A percentile compares a stretch with the other conserved stretches of the same genome.
Conservation (phyloP, 2,888 invertebrate species). For the Philopedon plagiatum region DNA sequence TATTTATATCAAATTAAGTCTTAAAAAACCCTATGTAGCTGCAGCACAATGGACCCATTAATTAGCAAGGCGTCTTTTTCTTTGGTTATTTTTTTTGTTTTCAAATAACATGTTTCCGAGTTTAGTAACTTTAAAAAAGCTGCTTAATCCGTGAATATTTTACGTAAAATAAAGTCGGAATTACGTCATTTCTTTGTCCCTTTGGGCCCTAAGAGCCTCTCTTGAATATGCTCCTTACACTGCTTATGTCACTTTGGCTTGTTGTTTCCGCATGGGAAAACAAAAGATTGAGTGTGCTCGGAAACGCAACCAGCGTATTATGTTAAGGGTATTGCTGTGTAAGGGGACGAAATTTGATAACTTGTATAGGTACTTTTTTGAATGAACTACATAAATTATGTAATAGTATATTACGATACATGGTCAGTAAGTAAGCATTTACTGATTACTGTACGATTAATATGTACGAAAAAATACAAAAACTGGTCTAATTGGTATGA, state of each 20-base stretch:
- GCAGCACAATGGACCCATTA: no score
- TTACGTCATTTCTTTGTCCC: background rate
- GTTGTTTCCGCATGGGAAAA: background rate
- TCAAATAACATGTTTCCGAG: no score
- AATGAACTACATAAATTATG: background rate
- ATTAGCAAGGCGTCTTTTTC: background rate
- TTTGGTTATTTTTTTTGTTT: no score
- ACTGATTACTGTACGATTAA: no score
- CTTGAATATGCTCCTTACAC: constrained; percentile 1
- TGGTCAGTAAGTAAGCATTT: no score
- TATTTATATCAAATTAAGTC: no score
- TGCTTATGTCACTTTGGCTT: constrained; percentile 1
- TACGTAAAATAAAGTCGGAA: background rate
- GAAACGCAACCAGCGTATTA: background rate
- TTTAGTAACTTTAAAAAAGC: background rate
- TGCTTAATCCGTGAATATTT: background rate
- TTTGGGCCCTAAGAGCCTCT: background rate
- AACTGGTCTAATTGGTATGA: no score
- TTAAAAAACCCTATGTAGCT: no score
- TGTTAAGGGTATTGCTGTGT: background rate
- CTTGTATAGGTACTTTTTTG: background rate
- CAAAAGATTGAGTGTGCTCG: constrained; percentile 1
- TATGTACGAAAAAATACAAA: no score
- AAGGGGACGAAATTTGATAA: background rate
- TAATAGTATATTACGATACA: no score